Conservation (phyloP, 2,888 invertebrate genomes). For the Dicyrtomina minuta region DNA sequence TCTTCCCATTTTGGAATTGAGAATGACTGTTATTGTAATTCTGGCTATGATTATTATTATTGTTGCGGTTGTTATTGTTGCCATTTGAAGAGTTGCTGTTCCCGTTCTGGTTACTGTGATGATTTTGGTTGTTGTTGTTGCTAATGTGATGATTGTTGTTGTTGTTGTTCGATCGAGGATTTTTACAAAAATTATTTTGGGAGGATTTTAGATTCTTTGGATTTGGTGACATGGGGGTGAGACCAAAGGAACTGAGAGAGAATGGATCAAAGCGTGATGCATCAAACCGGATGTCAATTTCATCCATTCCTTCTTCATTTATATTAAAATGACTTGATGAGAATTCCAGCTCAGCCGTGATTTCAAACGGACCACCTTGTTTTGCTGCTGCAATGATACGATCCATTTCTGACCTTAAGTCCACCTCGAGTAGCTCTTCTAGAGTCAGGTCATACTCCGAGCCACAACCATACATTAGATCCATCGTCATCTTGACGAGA, state of each 20-base stretch:
- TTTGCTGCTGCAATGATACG: constrained; percentile 29
- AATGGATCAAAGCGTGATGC: constrained; percentile 27
- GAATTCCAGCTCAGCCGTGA: constrained; percentile 20
- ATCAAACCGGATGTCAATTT: constrained; percentile 31
- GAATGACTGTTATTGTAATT: neutral
- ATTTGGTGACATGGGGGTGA: neutral
- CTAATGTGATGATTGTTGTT: too few species aligned
- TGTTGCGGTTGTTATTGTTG: neutral
- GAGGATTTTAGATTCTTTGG: too few species aligned
- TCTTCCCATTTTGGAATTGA: neutral
- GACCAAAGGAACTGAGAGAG: constrained; percentile 4
- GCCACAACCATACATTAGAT: constrained; percentile 50
- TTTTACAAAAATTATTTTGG: too few species aligned
- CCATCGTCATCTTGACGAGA: too few species aligned
- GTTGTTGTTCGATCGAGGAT: neutral
- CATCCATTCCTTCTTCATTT: constrained; percentile 31
- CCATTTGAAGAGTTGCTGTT: neutral
- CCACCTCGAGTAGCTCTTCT: constrained; percentile 87
- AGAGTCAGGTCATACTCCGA: constrained; percentile 61
- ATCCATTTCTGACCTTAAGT: constrained; percentile 77
- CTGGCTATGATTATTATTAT: neutral
- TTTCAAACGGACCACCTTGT: constrained; percentile 25
- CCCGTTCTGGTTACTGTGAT: neutral
- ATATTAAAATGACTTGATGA: constrained; percentile 19
- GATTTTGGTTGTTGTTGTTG: neutral